Percentiles rank a stretch among this genome's conserved stretches.
phyloP scores from a whole-genome alignment of 1,140 invertebrate genomes.

The Spodoptera litura region DNA sequence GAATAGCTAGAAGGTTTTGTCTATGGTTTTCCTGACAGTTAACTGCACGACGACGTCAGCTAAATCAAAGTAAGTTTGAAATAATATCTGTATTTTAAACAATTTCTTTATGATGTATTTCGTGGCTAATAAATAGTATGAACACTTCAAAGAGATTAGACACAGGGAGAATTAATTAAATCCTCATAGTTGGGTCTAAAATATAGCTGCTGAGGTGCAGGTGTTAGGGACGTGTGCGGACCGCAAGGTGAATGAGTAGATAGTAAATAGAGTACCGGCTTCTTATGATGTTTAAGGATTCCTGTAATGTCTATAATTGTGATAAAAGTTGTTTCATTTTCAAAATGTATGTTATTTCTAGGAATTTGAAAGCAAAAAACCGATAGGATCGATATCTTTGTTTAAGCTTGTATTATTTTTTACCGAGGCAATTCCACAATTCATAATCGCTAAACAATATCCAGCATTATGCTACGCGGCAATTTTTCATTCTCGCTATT shows the following conservation, averaged over 20 bases:
- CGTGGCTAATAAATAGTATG: conserved; percentile 7
- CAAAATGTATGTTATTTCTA: too few relatives aligned
- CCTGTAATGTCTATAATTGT: too few relatives aligned
- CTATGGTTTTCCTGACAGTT: too few relatives aligned
- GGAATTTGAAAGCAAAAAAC: too few relatives aligned
- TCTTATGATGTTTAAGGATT: too few relatives aligned
- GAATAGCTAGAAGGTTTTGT: too few relatives aligned
- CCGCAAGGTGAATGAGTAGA: not conserved
- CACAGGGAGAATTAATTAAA: conserved; percentile 19
- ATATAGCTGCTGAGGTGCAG: conserved; percentile 17
- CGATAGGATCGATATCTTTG: too few relatives aligned
- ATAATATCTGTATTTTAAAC: not conserved
- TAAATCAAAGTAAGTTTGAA: not conserved
- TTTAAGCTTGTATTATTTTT: too few relatives aligned
- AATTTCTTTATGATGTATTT: not conserved
- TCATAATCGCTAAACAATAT: not conserved
- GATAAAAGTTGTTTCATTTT: too few relatives aligned
- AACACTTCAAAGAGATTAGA: conserved; percentile 13
- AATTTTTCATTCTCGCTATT: not conserved
- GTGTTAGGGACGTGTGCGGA: not conserved
- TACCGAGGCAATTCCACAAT: too few relatives aligned
- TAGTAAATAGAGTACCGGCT: not conserved
- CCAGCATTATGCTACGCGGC: not conserved
- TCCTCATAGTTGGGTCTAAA: conserved; percentile 19
- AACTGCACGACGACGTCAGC: too few relatives aligned